Evolutionary conservation across 1,140 invertebrate species (phyloP).

Genomic region (Drosophila takahashii): DNA sequence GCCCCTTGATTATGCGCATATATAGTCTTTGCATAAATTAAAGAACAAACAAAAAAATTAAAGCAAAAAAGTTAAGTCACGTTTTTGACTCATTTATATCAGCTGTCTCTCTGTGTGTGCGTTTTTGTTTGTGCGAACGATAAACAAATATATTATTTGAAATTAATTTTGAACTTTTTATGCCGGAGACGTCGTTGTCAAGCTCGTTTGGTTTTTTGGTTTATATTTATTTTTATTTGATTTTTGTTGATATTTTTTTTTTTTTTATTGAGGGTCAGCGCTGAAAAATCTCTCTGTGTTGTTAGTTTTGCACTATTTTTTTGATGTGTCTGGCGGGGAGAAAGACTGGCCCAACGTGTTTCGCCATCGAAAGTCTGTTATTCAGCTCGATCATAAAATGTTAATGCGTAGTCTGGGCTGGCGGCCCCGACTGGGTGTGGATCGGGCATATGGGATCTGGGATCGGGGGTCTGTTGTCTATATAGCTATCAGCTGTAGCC

Average conservation of each 20-base stretch:
- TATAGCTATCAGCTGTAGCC: constrained; percentile 39
- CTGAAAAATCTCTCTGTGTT: constrained; percentile 16
- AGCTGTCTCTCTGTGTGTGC: neutral
- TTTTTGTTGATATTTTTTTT: constrained; percentile 5
- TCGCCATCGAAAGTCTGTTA: constrained; percentile 50
- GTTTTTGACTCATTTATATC: constrained; percentile 73
- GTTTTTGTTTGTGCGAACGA: constrained; percentile 16
- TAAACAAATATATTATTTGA: constrained; percentile 34
- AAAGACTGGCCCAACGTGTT: constrained; percentile 42
- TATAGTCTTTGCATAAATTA: constrained; percentile 54
- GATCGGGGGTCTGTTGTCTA: constrained; percentile 4
- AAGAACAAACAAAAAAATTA: constrained; percentile 51
- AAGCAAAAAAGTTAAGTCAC: constrained; percentile 59
- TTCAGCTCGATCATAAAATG: constrained; percentile 30
- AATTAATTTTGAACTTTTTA: constrained; percentile 43
- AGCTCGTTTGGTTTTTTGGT: constrained; percentile 35
- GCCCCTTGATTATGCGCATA: constrained; percentile 38
- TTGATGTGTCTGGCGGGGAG: constrained; percentile 15
- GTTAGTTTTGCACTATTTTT: constrained; percentile 42
- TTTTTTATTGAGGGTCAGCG: constrained; percentile 52
- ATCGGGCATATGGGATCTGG: neutral
- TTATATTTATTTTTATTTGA: constrained; percentile 28
- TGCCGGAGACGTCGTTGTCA: constrained; percentile 47
- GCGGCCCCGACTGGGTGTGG: constrained; percentile 4
- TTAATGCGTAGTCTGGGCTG: constrained; percentile 33